Evolutionary conservation across 2,797 vertebrate genomes (phyloP).

Genomic region (Chelon labrosus): DNA sequence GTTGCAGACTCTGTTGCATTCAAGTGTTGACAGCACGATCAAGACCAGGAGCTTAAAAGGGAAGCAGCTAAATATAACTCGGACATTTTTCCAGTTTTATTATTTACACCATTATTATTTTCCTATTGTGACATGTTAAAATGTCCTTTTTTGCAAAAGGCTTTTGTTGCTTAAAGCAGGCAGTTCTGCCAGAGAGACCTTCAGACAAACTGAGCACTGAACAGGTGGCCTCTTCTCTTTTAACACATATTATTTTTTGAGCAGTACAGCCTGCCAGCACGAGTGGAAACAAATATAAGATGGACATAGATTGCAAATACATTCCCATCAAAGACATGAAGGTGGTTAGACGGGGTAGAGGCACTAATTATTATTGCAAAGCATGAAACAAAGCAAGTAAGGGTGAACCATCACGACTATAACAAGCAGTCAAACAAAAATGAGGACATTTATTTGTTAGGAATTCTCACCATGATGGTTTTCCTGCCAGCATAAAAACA

Average conservation of each 20-base stretch:
- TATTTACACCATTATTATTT: neutral
- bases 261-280: neutral
- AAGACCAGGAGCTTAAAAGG: too few species aligned
- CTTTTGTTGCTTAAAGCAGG: too few species aligned
- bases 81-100: too few species aligned
- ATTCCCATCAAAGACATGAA: neutral
- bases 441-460: slow-evolving; percentile 53
- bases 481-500: slow-evolving; percentile 64
- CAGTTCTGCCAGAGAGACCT: neutral
- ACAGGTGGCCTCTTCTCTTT: too few species aligned
- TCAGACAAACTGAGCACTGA: too few species aligned
- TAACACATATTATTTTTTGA: neutral
- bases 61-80: too few species aligned
- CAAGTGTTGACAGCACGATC: too few species aligned
- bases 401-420: slow-evolving; percentile 35
- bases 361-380: neutral
- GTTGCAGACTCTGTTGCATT: too few species aligned
- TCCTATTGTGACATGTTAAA: neutral
- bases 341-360: neutral
- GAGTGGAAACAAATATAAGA: neutral
- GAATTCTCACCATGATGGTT: slow-evolving; percentile 67
- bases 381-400: slow-evolving; percentile 6
- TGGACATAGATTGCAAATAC: neutral
- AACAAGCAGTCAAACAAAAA: slow-evolving; percentile 44
- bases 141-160: neutral